Percentiles rank a stretch among this genome's conserved stretches.
Evolutionary conservation across 2,888 invertebrate genomes (phyloP).

Genomic region (Cerastis leucographa): DNA sequence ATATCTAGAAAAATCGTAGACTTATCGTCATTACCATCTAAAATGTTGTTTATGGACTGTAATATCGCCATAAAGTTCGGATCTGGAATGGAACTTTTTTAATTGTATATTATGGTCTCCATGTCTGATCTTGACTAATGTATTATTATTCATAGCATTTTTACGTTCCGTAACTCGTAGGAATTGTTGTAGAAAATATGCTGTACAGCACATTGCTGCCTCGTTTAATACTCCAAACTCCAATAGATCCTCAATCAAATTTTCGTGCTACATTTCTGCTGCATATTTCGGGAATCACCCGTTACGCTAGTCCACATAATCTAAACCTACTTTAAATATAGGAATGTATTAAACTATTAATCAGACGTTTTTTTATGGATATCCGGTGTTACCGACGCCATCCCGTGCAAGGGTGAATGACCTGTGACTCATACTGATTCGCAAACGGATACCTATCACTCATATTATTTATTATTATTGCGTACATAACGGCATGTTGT

Average conservation of each 20-base stretch:
- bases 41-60: not conserved
- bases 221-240: not conserved
- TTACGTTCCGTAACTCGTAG: not conserved
- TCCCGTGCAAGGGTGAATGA: constrained; percentile 64
- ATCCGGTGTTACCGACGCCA: constrained; percentile 54
- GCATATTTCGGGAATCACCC: constrained; percentile 2
- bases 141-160: not conserved
- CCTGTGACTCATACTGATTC: constrained; percentile 65
- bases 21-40: not conserved
- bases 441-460: constrained; percentile 65
- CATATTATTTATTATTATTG: constrained; percentile 67
- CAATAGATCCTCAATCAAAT: not conserved
- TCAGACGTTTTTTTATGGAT: constrained; percentile 56
- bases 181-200: not conserved
- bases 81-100: not conserved
- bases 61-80: not conserved
- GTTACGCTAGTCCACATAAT: constrained; percentile 23
- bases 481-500: constrained; percentile 60
- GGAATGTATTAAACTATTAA: constrained; percentile 58
- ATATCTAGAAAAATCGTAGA: not conserved
- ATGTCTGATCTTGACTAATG: not conserved
- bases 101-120: not conserved
- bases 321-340: constrained; percentile 44
- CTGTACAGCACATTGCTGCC: not conserved
- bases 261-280: not conserved